Base-by-base conservation (phyloP, 2,113 vertebrate genomes). In the Trematocara stigmaticum region DNA sequence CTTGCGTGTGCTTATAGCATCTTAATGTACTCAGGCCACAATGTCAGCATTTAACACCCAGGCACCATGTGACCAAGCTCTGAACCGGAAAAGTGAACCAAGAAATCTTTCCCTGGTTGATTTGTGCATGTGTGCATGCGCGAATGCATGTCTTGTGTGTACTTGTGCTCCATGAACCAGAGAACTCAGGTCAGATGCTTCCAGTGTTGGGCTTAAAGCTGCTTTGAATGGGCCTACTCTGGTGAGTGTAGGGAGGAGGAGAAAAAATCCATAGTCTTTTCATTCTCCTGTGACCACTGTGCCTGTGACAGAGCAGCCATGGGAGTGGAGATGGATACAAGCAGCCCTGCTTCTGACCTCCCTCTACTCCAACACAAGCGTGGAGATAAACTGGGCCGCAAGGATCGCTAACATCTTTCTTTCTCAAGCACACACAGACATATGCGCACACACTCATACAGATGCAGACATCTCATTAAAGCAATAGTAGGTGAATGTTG, bases 251-350 rank as follows among this genome's bases (percentile, higher is more conserved):
- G 81, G 88, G 81, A 84, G 87, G 88, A 89, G 84, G 87, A 91
- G 91, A 84, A 90, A 89, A 96, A 96, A 96, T 95, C 95, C 88
- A 95, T 95, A 94, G 88, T 95, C 94, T 94, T 94, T 95, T 95
- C 93, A 95, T 95, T 92, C 92, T 95, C 89, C 85, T 90, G 95
- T 95, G 95, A 94, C 95, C 94, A 93, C 83, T 92, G 92, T 89
- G 94, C 93, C 92, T 91, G 92, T 89, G 93, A 95, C 92, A 96
- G 92, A 92, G 92, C 92, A 95, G 94, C 92, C 89, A 92, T 96
- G 94, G 95, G 95, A 96, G 95, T 95, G 94, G 93, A 94, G 94
- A 93, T 90, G 90, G 93, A 94, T 94, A 82, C 92, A 84, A 45
- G 91, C 87, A 91, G 93, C 92, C 89, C 89, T 94, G 92, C 92